Evolutionary conservation across 2,888 invertebrate genomes (phyloP), one percentile per base, ranked within the genome.

Genomic region (Amiota minor): DNA sequence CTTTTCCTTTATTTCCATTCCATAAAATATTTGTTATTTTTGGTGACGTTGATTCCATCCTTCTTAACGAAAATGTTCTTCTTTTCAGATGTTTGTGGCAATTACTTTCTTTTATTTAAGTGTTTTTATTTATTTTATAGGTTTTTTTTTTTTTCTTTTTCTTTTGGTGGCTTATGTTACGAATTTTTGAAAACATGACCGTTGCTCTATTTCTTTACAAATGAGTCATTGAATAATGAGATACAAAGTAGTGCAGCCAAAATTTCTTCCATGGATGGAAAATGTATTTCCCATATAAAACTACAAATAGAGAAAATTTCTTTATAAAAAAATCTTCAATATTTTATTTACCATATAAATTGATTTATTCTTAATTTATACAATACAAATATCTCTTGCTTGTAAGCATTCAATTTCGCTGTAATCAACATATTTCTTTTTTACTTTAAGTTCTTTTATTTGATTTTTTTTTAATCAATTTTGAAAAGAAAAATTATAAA

Each of bases 401-500:
- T 56, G 20, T 76, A 64, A 3, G 23, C 3, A 23, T 23, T 23
- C 23, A 23, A 35, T 59, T 45, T 70, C 12, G 8, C 78, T 72
- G 53, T 61, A 61, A 55, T 3, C 53, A 50, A 35, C 47, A 49
- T 23, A 56, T 59, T 20, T 50, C 56, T 47, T 49, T 23, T 16
- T 23, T 46, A 59, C 10, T 49, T 45, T 75, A 12, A 12, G 23
- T 71, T 72, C 74, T 59, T 71, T 76, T 72, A 75, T 75, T 72
- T 69, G 71, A 70, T 75, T 75, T 72, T 74, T 61, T 47, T 73
- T 70, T 67, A 73, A 61, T 76, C 72, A 70, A 72, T 75, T 76
- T 71, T 62, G 10, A 9, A 23, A 18, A 10, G n/a, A 53, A 53
- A 53, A 53, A 53, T 53, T 35, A 35, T 35, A 35, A 35, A 35